Evolutionary conservation across 2,113 vertebrate genomes (phyloP), one percentile per base, ranked within the genome.

Genomic region (Pristiophorus japonicus): DNA sequence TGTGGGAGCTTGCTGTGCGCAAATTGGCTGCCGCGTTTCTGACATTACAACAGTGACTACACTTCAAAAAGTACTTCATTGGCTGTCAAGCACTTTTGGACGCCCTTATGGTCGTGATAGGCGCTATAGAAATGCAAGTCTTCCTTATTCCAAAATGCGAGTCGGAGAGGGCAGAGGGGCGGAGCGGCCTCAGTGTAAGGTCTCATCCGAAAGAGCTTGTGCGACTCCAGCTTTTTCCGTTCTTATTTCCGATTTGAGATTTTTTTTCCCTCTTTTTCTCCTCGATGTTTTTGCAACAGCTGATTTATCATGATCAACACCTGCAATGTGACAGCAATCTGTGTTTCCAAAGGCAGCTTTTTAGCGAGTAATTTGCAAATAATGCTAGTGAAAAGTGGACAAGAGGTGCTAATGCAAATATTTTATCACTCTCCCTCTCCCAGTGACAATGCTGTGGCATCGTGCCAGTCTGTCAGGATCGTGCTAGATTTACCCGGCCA

Each of bases 321-420:
- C 51, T 55, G 51, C 87, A 62, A 90, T 12, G 84, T 59, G 51
- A 59, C 51, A 90, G 87, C 51, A 34, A 90, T 90, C 55, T 90
- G 87, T 59, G 51, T 59, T 90, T 55, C n/a, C 85, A 90, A 87
- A 87, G 78, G 78, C 38, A 87, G 84, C 45, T 87, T 27, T 47
- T 88, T 51, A 55, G 27, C 11, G 47, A 55, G 85, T 88, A 51
- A 88, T 90, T 55, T 90, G 87, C 27, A 92, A 38, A 63, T 63
- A 65, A 63, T n/a, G 7, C 88, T 92, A 34, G 88, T 92, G 88
- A 92, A 92, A 92, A 16, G 55, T 63, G 59, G 38, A 63, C 88
- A 92, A 92, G 88, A 92, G 88, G 34, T 63, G 62, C 34, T 92
- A 92, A 92, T 92, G 88, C 59, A 63, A 92, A 92, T 63, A 92